Evolutionary conservation across 2,113 vertebrate genomes (phyloP).

Genomic region (Calonectris borealis): DNA sequence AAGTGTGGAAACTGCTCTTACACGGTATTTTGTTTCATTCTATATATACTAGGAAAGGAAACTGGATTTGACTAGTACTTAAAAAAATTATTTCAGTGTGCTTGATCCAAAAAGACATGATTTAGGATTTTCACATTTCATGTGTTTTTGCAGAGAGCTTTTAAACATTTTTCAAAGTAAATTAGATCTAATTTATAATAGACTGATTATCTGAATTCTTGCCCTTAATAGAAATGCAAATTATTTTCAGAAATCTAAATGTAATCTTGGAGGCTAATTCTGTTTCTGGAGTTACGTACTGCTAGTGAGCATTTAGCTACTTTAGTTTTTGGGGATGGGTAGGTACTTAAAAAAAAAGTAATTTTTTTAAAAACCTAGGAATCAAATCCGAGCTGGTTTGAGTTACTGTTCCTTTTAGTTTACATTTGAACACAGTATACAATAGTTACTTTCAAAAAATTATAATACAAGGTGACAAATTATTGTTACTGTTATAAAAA

Average conservation of each 20-base stretch:
- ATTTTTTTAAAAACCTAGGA: not conserved
- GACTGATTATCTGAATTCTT: not conserved
- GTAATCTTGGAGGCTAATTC: not conserved
- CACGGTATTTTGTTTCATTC: slow-evolving; percentile 73
- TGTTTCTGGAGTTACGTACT: not conserved
- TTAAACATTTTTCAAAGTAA: not conserved
- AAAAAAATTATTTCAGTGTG: not conserved
- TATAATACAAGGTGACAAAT: not conserved
- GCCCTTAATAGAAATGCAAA: not conserved
- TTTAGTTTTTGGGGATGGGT: not conserved
- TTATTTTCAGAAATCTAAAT: not conserved
- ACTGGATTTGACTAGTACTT: not conserved
- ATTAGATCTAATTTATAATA: not conserved
- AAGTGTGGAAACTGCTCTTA: slow-evolving; percentile 85
- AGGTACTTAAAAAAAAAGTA: not conserved
- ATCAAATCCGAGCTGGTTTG: not conserved
- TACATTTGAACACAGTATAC: not conserved
- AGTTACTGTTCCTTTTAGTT: not conserved
- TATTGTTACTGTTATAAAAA: not conserved
- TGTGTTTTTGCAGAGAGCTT: not conserved
- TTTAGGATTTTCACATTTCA: not conserved
- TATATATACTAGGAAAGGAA: not conserved
- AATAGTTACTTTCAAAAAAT: not conserved
- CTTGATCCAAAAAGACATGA: not conserved
- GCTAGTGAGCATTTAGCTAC: not conserved